These are phyloP conservation scores for Phaedon cochleariae DNA, from an alignment of 2,888 invertebrate species.

Conservation along the genomic window DNA sequence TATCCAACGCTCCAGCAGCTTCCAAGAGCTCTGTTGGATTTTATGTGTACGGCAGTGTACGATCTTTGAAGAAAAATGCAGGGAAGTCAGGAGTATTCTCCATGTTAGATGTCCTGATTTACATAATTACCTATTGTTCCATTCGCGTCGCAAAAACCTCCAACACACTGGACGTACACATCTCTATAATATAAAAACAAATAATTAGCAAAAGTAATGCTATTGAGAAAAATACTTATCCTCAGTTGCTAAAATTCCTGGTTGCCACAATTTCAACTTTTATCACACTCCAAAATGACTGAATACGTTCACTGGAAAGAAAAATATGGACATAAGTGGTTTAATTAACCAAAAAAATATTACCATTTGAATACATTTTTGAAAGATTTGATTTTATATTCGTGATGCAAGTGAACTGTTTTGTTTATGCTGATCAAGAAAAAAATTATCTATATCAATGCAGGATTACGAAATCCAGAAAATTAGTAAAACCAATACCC, in stretches of 20 bases:
- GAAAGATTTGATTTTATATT: no score
- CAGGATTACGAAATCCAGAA: no score
- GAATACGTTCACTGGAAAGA: constrained; percentile 32
- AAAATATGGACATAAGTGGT: constrained; percentile 22
- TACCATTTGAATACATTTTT: constrained; percentile 24
- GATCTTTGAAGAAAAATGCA: neutral
- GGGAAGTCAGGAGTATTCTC: neutral
- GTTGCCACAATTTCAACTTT: constrained; percentile 16
- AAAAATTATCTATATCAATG: no score
- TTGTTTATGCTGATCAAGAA: no score
- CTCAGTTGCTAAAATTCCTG: constrained; percentile 14
- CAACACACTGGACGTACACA: neutral
- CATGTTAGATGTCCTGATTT: neutral
- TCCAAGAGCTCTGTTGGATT: no score
- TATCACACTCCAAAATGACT: constrained; percentile 24
- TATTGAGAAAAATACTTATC: constrained; percentile 23
- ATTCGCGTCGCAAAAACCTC: neutral
- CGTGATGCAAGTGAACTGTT: no score
- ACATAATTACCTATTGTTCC: constrained; percentile 4
- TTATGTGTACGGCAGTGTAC: no score
- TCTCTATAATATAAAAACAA: constrained; percentile 27
- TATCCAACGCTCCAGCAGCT: no score
- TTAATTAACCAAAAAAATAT: neutral
- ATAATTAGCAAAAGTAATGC: constrained; percentile 17
- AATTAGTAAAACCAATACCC: no score